phyloP scores from a whole-genome alignment of 2,888 invertebrate genomes.

The Luperina nickerlii region DNA sequence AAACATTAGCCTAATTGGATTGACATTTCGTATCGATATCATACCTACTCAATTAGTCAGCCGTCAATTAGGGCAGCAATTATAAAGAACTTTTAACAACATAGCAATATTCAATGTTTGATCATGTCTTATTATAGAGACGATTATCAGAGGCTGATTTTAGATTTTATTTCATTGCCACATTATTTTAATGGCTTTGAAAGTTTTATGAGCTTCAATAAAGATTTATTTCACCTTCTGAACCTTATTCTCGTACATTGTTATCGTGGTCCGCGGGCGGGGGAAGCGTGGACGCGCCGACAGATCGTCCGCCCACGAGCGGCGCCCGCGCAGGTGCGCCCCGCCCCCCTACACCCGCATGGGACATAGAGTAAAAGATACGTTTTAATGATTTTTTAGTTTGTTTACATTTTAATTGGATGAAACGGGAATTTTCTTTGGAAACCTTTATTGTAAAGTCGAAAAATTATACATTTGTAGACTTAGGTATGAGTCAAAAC shows the following conservation, averaged over 20 bases:
- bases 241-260: not conserved
- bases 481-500: not conserved
- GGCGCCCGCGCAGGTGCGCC: conserved; percentile 78
- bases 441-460: not conserved
- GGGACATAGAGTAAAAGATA: conserved; percentile 59
- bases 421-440: not conserved
- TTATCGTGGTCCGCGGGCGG: conserved; percentile 66
- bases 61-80: not conserved
- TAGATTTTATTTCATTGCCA: not conserved
- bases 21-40: not conserved
- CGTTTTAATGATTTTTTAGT: not conserved
- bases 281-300: conserved; percentile 76
- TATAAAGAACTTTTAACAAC: not conserved
- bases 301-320: conserved; percentile 80
- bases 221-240: conserved; percentile 30
- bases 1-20: not conserved
- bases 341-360: conserved; percentile 55
- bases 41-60: not conserved
- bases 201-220: not conserved
- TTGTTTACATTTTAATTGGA: not conserved
- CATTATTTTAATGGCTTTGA: not conserved
- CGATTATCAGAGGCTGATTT: not conserved
- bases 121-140: not conserved
- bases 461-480: not conserved
- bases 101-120: not conserved